These are phyloP conservation scores for Lycaon pictus DNA, from an alignment of 2,113 vertebrate genomes.

Conservation along the genomic window DNA sequence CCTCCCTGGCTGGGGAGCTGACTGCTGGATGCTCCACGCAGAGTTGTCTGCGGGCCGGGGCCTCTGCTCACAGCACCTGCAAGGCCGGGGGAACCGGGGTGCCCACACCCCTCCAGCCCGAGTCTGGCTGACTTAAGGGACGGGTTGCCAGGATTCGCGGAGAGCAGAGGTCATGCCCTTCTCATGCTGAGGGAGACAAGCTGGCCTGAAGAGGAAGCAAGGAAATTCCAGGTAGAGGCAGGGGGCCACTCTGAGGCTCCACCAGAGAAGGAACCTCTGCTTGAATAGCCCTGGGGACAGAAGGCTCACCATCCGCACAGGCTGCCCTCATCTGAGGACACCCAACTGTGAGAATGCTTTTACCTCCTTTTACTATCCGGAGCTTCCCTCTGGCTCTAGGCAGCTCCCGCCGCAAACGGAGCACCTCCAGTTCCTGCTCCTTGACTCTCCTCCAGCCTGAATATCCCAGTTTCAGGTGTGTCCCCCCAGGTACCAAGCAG, in stretches of 20 bases:
- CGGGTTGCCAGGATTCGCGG: background rate
- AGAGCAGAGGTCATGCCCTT: background rate
- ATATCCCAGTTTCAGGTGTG: accelerated
- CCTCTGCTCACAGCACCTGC: background rate
- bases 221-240: background rate
- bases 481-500: background rate
- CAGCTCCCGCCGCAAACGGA: background rate
- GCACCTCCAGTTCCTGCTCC: background rate
- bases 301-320: background rate
- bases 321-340: background rate
- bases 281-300: background rate
- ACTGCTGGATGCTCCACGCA: accelerated
- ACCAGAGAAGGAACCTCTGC: background rate
- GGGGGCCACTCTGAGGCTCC: background rate
- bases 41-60: background rate
- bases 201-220: background rate
- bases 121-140: background rate
- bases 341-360: background rate
- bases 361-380: background rate
- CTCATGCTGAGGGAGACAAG: too few relatives aligned
- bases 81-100: background rate
- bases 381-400: too few relatives aligned
- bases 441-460: background rate
- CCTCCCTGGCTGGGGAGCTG: background rate
- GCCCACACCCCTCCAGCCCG: accelerated